Evolutionary conservation across 2,797 vertebrate genomes (phyloP).

Genomic region (Vultur gryphus): DNA sequence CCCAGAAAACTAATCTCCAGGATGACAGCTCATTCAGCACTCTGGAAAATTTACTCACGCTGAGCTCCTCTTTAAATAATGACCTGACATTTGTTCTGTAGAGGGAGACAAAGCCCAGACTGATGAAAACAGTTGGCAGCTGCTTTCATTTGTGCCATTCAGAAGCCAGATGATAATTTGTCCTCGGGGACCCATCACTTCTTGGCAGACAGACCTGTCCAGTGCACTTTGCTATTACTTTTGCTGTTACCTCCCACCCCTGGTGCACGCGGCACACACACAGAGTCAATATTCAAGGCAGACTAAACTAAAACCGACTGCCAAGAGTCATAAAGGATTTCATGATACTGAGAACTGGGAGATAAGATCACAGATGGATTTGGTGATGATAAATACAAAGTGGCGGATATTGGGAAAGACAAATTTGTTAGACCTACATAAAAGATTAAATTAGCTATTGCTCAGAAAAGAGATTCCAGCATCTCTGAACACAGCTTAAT

Average conservation of each 20-base stretch:
- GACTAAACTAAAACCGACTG: not conserved
- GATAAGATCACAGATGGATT: not conserved
- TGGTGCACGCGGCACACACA: not conserved
- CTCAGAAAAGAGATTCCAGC: not conserved
- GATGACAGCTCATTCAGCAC: conserved; percentile 34
- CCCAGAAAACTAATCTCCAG: not conserved
- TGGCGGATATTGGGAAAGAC: not conserved
- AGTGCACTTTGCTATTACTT: not conserved
- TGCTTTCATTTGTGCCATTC: conserved; percentile 55
- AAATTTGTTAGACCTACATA: not conserved
- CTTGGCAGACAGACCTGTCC: conserved; percentile 44
- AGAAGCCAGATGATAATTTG: conserved; percentile 44
- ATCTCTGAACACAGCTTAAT: not conserved
- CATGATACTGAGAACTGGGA: not conserved
- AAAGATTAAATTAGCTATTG: not conserved
- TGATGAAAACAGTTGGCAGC: conserved; percentile 57
- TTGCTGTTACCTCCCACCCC: not conserved
- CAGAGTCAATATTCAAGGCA: not conserved
- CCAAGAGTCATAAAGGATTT: not conserved
- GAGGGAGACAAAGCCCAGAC: conserved; percentile 66
- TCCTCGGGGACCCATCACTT: conserved; percentile 2
- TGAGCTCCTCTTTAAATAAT: conserved; percentile 45
- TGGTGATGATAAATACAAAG: not conserved
- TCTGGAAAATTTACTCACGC: not conserved
- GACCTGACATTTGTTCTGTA: conserved; percentile 63